Base-by-base conservation (phyloP, 1,140 invertebrate species). In the Tachypleus tridentatus region DNA sequence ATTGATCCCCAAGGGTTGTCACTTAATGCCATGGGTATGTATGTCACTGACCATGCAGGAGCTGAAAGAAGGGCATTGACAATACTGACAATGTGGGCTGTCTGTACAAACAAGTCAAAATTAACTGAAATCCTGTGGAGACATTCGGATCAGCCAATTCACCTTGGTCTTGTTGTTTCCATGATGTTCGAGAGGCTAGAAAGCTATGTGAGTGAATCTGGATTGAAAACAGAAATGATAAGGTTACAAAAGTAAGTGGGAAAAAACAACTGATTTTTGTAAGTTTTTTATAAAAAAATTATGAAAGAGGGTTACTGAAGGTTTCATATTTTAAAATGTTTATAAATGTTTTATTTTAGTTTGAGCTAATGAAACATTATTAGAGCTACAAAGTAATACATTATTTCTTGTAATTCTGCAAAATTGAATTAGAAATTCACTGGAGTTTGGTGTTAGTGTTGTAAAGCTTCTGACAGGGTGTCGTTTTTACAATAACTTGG, bases 61-160 rank as follows among this genome's bases (percentile, higher is more conserved):
- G 75, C 76, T 48, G 75, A 78, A 65, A 72, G 74, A 66, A 76
- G 74, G 49, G 62, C 70, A 8, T 49, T 70, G 1, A 59, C 63
- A 29, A 70, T 65, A 11, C 61, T 70, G 47, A 65, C 69, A 47
- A 64, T 77, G 8, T 78, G 75, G 76, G 74, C 76, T 11, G 75
- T 76, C 9, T 66, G 78, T 49, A 70, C 65, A 3, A 64, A 70
- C 53, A 59, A 61, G 4, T 29, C 62, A 5, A 73, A 77, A 62
- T 66, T 79, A 57, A 76, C 75, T 0, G 77, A 77, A 62, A 62
- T 76, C 2, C 63, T 79, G 10, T 79, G 77, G 77, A 74, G 74
- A 61, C 70, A 72, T 57, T 73, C 76, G 63, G 76, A 77, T 57
- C 75, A 79, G 49, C 78, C 78, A 3, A 75, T 79, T 11, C 75